Percentiles rank a stretch among this genome's conserved stretches.
Conservation (phyloP, 2,113 vertebrate species). For the Setophaga kirtlandii region DNA sequence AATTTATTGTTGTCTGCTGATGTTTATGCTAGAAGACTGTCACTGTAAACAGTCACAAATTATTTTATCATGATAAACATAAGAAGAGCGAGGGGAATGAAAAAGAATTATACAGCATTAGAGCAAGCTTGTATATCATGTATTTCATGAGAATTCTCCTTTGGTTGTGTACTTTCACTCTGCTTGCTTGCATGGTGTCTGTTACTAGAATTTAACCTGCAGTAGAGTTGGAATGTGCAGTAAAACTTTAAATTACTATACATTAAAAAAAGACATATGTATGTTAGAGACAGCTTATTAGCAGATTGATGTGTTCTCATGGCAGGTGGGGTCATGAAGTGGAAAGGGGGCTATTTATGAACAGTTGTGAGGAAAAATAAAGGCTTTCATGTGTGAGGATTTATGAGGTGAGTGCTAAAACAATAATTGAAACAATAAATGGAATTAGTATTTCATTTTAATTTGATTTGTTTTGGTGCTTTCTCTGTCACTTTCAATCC, state of each 20-base stretch:
- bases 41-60: neutral
- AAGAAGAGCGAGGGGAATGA: neutral
- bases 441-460: neutral
- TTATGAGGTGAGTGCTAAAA: constrained; percentile 6
- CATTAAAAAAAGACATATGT: neutral
- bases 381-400: neutral
- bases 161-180: neutral
- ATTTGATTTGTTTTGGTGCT: neutral
- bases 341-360: neutral
- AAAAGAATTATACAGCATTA: neutral
- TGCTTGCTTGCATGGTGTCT: neutral
- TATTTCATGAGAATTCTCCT: neutral
- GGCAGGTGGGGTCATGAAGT: neutral
- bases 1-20: neutral
- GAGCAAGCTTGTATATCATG: neutral
- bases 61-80: neutral
- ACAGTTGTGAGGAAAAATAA: neutral
- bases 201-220: neutral
- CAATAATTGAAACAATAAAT: neutral
- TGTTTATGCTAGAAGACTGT: neutral
- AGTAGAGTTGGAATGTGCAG: neutral
- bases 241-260: neutral
- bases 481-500: neutral
- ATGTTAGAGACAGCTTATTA: neutral
- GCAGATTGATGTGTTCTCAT: neutral